phyloP scores from a whole-genome alignment of 2,797 vertebrate species.

The Craterocephalus amniculus region DNA sequence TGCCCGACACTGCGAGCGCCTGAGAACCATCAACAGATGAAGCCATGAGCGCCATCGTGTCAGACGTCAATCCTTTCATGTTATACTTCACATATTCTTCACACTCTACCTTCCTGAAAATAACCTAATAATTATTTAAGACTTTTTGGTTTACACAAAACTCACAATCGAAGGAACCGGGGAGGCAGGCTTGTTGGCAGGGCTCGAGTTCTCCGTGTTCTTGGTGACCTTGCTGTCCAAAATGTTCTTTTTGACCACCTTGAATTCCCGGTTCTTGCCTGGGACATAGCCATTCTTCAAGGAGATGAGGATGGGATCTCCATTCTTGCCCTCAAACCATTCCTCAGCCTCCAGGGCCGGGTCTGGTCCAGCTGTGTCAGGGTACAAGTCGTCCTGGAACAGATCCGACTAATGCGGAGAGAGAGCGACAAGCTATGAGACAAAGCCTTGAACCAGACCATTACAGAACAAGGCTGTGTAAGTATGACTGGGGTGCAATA shows the following conservation, averaged over 20 bases:
- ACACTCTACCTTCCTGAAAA: neutral
- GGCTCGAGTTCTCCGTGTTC: constrained; percentile 86
- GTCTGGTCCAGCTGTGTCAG: constrained; percentile 93
- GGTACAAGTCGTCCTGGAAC: constrained; percentile 98
- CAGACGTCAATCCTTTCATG: neutral
- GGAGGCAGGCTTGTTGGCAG: constrained; percentile 83
- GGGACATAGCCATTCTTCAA: constrained; percentile 94
- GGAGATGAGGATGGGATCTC: constrained; percentile 93
- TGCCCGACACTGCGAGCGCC: constrained; percentile 3
- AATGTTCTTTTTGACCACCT: constrained; percentile 95
- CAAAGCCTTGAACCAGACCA: neutral
- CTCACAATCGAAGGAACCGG: constrained; percentile 85
- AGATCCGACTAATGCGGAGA: constrained; percentile 88
- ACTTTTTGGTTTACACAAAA: constrained; percentile 1
- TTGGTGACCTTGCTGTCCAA: constrained; percentile 92
- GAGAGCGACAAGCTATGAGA: constrained; percentile 18
- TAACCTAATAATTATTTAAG: neutral
- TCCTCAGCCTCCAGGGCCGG: constrained; percentile 93
- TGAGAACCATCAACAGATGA: constrained; percentile 6
- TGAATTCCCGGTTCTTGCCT: constrained; percentile 92
- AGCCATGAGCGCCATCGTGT: neutral
- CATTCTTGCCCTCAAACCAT: constrained; percentile 95
- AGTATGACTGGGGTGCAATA: constrained; percentile 8
- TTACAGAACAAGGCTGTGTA: neutral
- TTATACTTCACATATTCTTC: neutral